These are phyloP conservation scores for Microtus richardsoni DNA, from an alignment of 2,113 vertebrate genomes.

Conservation along the genomic window DNA sequence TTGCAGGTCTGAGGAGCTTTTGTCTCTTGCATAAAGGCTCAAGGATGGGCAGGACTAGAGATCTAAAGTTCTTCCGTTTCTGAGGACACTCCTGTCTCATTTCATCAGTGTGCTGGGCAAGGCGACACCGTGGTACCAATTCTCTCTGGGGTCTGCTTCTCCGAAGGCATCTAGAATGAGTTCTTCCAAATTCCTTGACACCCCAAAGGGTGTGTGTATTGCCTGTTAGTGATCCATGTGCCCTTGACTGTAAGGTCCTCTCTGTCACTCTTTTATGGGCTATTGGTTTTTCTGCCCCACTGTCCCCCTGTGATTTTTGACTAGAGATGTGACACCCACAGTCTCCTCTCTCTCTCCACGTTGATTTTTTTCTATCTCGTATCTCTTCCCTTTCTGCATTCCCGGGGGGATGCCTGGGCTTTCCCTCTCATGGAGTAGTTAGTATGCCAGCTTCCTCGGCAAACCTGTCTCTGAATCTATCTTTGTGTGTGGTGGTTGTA, in stretches of 20 bases:
- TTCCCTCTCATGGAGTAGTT: background rate
- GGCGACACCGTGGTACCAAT: background rate
- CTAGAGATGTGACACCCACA: background rate
- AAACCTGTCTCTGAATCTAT: background rate
- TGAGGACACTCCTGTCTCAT: background rate
- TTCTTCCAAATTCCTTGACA: background rate
- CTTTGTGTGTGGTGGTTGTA: background rate
- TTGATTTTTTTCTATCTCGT: background rate
- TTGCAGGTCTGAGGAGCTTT: background rate
- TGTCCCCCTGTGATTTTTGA: background rate
- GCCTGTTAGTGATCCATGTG: background rate
- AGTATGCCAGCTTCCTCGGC: background rate
- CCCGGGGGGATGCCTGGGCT: background rate
- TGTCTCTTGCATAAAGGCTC: background rate
- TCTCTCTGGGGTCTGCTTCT: background rate
- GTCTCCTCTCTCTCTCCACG: background rate
- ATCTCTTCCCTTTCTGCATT: background rate
- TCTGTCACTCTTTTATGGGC: background rate
- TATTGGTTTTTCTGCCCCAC: background rate
- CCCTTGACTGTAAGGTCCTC: background rate
- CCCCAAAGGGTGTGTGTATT: background rate
- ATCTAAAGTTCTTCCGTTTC: background rate
- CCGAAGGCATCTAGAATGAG: background rate
- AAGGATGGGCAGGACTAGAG: too few species aligned
- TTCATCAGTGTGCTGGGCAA: background rate